A percentile compares a stretch with the other conserved stretches of the same genome.
Conservation (phyloP, 2,888 invertebrate species). For the Hirudinaria manillensis region DNA sequence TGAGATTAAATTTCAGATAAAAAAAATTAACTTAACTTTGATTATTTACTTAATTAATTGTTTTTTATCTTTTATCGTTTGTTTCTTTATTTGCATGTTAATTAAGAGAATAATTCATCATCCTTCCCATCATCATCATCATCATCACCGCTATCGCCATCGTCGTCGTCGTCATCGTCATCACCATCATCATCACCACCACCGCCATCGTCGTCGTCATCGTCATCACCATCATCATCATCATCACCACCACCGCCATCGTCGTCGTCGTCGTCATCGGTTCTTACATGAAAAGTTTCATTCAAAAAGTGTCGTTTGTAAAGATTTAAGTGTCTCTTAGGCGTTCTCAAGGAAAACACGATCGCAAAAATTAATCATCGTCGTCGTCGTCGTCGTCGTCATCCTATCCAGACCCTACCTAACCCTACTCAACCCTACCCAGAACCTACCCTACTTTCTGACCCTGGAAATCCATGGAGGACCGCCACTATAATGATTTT, state of each 20-base stretch:
- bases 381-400: too few species aligned
- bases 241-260: not conserved
- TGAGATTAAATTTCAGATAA: too few species aligned
- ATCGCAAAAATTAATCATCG: not conserved
- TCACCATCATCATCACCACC: conserved; percentile 15
- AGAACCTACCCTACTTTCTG: too few species aligned
- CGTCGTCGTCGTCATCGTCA: not conserved
- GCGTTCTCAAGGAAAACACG: not conserved
- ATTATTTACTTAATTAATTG: too few species aligned
- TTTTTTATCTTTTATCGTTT: too few species aligned
- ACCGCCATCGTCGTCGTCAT: not conserved
- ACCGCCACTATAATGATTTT: too few species aligned
- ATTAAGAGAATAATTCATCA: not conserved
- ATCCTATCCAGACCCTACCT: too few species aligned
- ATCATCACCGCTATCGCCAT: not conserved
- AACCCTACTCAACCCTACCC: too few species aligned
- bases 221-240: not conserved
- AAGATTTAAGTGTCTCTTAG: not conserved
- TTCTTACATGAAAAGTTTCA: not conserved
- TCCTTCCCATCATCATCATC: not conserved
- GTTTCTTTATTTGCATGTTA: not conserved
- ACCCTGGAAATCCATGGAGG: too few species aligned
- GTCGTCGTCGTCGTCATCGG: not conserved
- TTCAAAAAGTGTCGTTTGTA: not conserved
- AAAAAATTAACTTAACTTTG: too few species aligned